phyloP scores from a whole-genome alignment of 30 jellyfish, hydroid and myxozoan species.

The Mastigias papua region DNA sequence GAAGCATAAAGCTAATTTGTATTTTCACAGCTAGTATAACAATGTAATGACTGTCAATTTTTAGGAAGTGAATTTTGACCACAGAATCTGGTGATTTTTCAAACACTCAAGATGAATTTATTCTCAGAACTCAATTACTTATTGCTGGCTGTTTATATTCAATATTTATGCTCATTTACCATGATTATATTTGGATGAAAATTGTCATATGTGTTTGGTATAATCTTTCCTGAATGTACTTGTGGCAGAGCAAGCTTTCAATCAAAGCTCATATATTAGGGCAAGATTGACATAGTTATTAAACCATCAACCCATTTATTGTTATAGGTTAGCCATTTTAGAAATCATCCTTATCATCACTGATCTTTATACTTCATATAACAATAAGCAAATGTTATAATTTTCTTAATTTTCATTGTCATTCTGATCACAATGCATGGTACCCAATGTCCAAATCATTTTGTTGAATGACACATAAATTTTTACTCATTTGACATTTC shows the following conservation, averaged over 20 bases:
- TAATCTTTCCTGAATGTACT: neutral
- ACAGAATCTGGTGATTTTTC: neutral
- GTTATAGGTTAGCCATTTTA: too few relatives aligned
- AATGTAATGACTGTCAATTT: conserved; percentile 27
- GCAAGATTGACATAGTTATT: too few relatives aligned
- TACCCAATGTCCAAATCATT: too few relatives aligned
- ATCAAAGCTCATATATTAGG: too few relatives aligned
- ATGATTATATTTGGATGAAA: neutral
- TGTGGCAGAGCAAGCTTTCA: neutral
- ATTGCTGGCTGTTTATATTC: neutral
- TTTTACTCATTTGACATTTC: too few relatives aligned
- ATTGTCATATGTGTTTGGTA: neutral
- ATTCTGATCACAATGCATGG: too few relatives aligned
- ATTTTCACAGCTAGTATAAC: neutral
- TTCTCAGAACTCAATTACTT: neutral
- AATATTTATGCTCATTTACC: neutral
- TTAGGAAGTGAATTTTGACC: conserved; percentile 22
- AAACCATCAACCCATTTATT: too few relatives aligned
- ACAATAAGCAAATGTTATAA: too few relatives aligned
- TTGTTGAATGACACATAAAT: too few relatives aligned
- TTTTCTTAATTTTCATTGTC: too few relatives aligned
- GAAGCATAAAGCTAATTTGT: neutral
- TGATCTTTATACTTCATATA: too few relatives aligned
- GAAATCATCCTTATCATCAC: too few relatives aligned
- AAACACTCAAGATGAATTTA: neutral